A percentile compares a stretch with the other conserved stretches of the same genome.
phyloP scores from a whole-genome alignment of 2,113 vertebrate genomes.

The Phocoena phocoena region DNA sequence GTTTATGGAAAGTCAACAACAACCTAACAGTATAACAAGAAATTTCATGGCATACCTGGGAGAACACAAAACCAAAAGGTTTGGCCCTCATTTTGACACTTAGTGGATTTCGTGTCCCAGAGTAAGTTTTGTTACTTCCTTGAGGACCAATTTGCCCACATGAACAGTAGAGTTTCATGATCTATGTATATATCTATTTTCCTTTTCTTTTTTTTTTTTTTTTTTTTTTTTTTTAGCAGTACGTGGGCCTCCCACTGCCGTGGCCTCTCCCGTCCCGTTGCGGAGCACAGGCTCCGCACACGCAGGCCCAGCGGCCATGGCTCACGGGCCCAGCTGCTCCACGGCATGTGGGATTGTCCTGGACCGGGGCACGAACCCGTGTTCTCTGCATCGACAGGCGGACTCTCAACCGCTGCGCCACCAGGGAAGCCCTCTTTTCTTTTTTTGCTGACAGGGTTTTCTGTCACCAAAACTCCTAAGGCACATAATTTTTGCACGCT shows the following conservation, averaged over 20 bases:
- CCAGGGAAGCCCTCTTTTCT: background rate
- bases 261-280: no score
- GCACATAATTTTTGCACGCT: background rate
- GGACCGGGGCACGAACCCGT: no score
- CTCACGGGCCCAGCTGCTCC: no score
- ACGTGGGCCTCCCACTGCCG: no score
- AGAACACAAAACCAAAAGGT: background rate
- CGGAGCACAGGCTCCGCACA: no score
- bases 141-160: background rate
- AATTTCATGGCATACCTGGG: background rate
- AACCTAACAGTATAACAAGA: background rate
- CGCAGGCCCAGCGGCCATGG: no score
- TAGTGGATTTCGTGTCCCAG: background rate
- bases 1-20: background rate
- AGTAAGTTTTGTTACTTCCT: background rate
- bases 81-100: background rate
- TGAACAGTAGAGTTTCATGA: background rate
- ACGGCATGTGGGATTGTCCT: no score
- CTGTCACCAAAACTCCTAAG: background rate
- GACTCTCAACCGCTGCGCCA: no score
- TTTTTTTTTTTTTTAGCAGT: no score
- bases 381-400: no score
- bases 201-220: background rate
- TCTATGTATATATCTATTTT: background rate
- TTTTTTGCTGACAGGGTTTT: background rate